Conservation (phyloP, 2,888 invertebrate species). For the Temnothorax rugatulus region DNA sequence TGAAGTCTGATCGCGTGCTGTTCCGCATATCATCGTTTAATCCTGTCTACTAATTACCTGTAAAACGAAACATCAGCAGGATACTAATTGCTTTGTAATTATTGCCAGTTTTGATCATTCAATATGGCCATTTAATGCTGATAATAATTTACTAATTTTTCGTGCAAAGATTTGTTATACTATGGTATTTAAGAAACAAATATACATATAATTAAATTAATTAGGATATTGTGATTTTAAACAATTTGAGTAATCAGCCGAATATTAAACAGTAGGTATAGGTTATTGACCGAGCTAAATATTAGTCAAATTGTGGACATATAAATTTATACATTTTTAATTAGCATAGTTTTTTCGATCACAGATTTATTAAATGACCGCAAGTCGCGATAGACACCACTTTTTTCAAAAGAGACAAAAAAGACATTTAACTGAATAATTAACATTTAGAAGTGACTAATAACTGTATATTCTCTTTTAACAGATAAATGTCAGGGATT, state of each 20-base stretch:
- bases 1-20: neutral
- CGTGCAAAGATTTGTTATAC: neutral
- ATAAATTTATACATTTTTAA: neutral
- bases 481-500: neutral
- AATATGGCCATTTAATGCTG: neutral
- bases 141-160: neutral
- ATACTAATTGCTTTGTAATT: neutral
- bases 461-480: neutral
- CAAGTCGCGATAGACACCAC: neutral
- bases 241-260: neutral
- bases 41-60: neutral
- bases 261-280: neutral
- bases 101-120: neutral
- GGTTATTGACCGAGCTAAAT: neutral
- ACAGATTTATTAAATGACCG: neutral
- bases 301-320: neutral
- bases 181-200: neutral
- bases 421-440: neutral
- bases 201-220: neutral
- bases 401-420: neutral
- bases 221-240: neutral
- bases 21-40: conserved; percentile 33
- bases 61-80: neutral
- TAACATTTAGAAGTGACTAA: neutral
- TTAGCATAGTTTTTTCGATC: neutral